A percentile compares a stretch with the other conserved stretches of the same genome.
phyloP scores from a whole-genome alignment of 2,797 vertebrate genomes.

The Intellagama lesueurii region DNA sequence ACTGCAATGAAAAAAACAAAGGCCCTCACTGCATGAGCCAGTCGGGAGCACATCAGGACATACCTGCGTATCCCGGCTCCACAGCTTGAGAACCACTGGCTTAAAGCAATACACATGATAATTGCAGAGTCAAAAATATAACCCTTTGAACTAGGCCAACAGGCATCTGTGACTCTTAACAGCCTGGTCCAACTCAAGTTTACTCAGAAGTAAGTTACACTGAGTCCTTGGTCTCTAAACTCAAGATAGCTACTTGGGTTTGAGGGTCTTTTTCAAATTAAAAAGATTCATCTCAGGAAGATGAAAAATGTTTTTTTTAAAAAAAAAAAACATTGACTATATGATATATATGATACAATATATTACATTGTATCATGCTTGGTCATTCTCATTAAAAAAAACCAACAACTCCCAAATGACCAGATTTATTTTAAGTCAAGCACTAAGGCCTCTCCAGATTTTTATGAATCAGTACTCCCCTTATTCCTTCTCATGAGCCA shows the following conservation, averaged over 20 bases:
- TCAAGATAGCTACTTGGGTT: too few relatives aligned
- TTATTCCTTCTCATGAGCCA: neutral
- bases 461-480: neutral
- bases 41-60: neutral
- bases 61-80: neutral
- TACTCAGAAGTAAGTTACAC: neutral
- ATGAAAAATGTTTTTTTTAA: too few relatives aligned
- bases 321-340: too few relatives aligned
- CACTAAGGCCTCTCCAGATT: neutral
- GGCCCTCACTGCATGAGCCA: too few relatives aligned
- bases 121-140: neutral
- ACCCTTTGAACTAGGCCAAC: neutral
- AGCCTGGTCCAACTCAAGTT: neutral
- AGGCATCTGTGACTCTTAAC: neutral
- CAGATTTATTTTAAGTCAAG: neutral
- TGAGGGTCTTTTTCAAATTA: too few relatives aligned
- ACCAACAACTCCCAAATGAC: neutral
- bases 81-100: too few relatives aligned
- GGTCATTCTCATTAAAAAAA: neutral
- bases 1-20: neutral
- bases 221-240: neutral
- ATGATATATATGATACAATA: too few relatives aligned
- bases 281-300: too few relatives aligned
- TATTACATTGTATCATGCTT: too few relatives aligned
- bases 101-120: neutral